Evolutionary conservation across 1,140 invertebrate species (phyloP), one percentile per base, ranked within the genome.

Genomic region (Galleria mellonella): DNA sequence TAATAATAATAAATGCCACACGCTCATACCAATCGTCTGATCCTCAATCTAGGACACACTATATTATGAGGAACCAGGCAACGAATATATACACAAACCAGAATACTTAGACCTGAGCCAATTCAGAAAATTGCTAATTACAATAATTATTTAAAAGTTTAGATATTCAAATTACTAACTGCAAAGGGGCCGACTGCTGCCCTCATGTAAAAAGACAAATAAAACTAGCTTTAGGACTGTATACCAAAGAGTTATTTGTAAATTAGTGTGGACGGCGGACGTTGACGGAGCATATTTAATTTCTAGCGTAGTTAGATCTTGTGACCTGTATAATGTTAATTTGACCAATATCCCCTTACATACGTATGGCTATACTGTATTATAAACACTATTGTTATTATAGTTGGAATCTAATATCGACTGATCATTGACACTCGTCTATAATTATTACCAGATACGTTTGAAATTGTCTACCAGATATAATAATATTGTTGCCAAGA

Each of bases 241-340:
- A 78, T 82, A 84, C 81, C 81, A 84, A 84, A 84, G 81, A 84
- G 68, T 78, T 78, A 75, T 77, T 62, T 82, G 78, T 84, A 84
- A 67, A 78, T 77, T 79, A 72, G 71, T 75, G 52, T 64, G 61
- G 67, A 62, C 55, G 59, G 66, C 79, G 75, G 68, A 53, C 45
- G 59, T 77, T 76, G 66, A 55, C 39, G 61, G 67, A 55, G 59
- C 55, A 54, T 81, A 79, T 83, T 83, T 83, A 72, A 83, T 79
- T 83, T 76, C 57, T 82, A 79, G 66, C 32, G 48, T 79, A 77
- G 49, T 72, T 68, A 72, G 58, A 66, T 60, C 64, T 76, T 76
- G 69, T 67, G 71, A 83, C 70, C 76, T 78, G 72, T 73, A 62
- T 73, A 72, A 51, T 59, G 67, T 76, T 71, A 52, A 55, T 79